Evolutionary conservation across 2,797 vertebrate species (phyloP).

Genomic region (Tokudaia muenninki): DNA sequence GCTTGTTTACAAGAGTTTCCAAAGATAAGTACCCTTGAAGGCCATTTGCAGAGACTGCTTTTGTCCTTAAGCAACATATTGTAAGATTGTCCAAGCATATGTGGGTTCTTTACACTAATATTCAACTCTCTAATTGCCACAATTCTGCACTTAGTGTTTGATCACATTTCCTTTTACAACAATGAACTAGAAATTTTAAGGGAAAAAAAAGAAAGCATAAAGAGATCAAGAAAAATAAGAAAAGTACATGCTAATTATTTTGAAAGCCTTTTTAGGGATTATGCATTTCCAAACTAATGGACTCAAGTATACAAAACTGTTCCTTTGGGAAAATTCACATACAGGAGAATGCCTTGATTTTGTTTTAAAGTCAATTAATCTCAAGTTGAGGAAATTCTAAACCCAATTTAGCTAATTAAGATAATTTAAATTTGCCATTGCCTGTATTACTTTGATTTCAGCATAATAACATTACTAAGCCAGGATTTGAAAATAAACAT

Average conservation of each 20-base stretch:
- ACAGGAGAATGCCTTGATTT: neutral
- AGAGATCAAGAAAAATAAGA: conserved; percentile 45
- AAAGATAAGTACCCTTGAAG: neutral
- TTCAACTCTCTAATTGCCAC: neutral
- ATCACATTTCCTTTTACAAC: conserved; percentile 23
- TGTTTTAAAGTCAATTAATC: conserved; percentile 40
- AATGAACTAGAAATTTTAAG: neutral
- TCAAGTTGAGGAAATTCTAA: conserved; percentile 39
- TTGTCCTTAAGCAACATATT: neutral
- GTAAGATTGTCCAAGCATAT: neutral
- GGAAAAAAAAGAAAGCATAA: neutral
- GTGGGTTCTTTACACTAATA: neutral
- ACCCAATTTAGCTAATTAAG: conserved; percentile 62
- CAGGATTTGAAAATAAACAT: conserved; percentile 18
- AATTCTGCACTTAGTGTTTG: neutral
- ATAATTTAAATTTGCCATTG: conserved; percentile 55
- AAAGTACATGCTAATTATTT: conserved; percentile 49
- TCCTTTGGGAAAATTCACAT: conserved; percentile 59
- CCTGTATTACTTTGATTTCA: neutral
- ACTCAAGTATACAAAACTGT: conserved; percentile 63
- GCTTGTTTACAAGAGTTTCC: conserved; percentile 28
- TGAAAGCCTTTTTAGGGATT: conserved; percentile 60
- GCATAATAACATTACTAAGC: neutral
- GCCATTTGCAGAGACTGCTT: neutral
- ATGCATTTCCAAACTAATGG: conserved; percentile 45